Conservation (phyloP, 2,113 vertebrate genomes). For the Sinocyclocheilus anophthalmus region DNA sequence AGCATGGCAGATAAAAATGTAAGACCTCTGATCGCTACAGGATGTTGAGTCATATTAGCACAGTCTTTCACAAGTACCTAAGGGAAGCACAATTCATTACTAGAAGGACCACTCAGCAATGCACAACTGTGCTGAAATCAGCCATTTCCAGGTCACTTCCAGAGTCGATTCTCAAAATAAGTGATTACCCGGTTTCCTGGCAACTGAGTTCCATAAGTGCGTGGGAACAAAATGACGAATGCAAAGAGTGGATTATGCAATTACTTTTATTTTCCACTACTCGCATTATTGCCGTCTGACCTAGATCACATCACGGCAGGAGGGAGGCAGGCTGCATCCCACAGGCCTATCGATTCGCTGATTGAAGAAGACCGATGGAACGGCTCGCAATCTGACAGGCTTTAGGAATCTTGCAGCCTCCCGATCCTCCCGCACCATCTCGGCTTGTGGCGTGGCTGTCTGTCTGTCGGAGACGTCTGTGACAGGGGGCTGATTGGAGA, state of each 20-base stretch:
- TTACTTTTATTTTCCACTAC: slow-evolving; percentile 78
- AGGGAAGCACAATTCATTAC: not conserved
- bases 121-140: slow-evolving; percentile 12
- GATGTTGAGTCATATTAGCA: slow-evolving; percentile 3
- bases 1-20: not conserved
- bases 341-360: slow-evolving; percentile 62
- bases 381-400: slow-evolving; percentile 59
- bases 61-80: not conserved
- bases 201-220: slow-evolving; percentile 19
- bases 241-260: slow-evolving; percentile 70
- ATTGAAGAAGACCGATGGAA: slow-evolving; percentile 65
- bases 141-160: slow-evolving; percentile 47
- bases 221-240: slow-evolving; percentile 67
- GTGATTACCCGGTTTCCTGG: not conserved
- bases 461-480: slow-evolving; percentile 5
- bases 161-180: slow-evolving; percentile 44
- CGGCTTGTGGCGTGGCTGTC: not conserved
- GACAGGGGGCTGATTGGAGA: slow-evolving; percentile 67
- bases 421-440: slow-evolving; percentile 35
- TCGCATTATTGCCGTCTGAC: slow-evolving; percentile 76
- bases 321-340: slow-evolving; percentile 60
- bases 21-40: not conserved
- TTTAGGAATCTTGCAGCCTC: slow-evolving; percentile 45
- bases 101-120: not conserved
- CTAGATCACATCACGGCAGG: slow-evolving; percentile 76